Evolutionary conservation across 2,888 invertebrate genomes (phyloP), one percentile per base, ranked within the genome.

Genomic region (Frankliniella intonsa): DNA sequence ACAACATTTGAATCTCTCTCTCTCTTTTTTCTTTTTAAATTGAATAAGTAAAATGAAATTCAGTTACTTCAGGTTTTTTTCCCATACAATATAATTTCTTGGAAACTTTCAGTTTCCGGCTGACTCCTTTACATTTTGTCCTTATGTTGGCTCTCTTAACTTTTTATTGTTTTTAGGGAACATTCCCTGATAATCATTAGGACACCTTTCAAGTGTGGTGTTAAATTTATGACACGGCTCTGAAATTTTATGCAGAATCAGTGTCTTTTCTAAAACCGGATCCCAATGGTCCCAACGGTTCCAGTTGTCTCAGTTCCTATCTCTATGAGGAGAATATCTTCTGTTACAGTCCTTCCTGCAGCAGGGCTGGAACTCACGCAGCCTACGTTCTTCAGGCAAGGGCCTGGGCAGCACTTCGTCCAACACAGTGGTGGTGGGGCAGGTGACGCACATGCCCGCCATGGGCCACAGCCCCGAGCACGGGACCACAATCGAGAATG

Each of bases 361-460:
- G 86, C 88, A 88, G 87, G 88, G 88, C 85, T 89, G 89, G 90
- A 89, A 88, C 87, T 89, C 89, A 86, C 88, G 88, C 86, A 89
- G 89, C 87, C 88, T 87, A 88, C 69, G 69, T 25, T 76, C 69
- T 76, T 76, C 69, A 76, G 69, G 69, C 69, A 76, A 76, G 69
- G 69, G 69, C 69, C 69, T 76, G 69, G 69, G 69, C 69, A 76
- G 69, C 69, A 76, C n/a, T 22, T n/a, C 69, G n/a, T 69, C 69
- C 69, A 76, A 76, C 69, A 76, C 69, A 8, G 25, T 76, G 69
- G 69, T 76, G 69, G 69, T 76, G 22, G 69, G 69, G 22, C 69
- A 76, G 69, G 69, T 76, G 69, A 76, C 69, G 84, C 84, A 82
- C 83, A 84, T 84, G 83, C 82, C 82, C 83, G 81, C 81, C 79